Conservation (phyloP, 2,888 invertebrate species). For the Zaprionus obscuricornis region DNA sequence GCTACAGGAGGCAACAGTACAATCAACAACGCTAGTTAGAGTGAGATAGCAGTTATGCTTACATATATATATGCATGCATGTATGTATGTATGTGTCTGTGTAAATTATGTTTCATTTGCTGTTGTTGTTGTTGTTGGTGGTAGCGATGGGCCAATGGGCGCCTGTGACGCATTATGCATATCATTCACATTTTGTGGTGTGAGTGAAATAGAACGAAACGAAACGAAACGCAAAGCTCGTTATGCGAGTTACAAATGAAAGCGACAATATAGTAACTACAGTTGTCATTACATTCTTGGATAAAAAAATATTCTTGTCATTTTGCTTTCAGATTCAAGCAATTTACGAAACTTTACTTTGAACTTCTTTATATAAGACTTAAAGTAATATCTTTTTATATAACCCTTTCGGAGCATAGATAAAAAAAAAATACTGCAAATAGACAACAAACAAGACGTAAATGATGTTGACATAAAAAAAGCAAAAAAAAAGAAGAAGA, state of each 20-base stretch:
- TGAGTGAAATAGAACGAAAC: neutral
- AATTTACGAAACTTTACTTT: too few species aligned
- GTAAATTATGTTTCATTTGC: constrained; percentile 12
- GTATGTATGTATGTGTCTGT: neutral
- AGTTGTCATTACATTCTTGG: too few species aligned
- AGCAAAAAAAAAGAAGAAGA: constrained; percentile 16
- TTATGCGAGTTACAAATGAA: constrained; percentile 2
- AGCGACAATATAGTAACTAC: too few species aligned
- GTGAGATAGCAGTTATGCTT: constrained; percentile 48
- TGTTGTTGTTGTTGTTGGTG: too few species aligned
- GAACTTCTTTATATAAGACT: too few species aligned
- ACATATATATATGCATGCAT: neutral
- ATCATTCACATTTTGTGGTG: constrained; percentile 16
- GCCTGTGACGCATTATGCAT: constrained; percentile 37
- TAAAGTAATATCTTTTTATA: too few species aligned
- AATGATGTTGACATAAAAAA: constrained; percentile 49
- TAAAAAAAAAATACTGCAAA: constrained; percentile 36
- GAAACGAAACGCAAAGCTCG: neutral
- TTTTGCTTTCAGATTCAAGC: too few species aligned
- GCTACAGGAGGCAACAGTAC: neutral
- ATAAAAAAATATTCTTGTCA: too few species aligned
- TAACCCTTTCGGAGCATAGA: neutral
- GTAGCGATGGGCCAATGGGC: too few species aligned
- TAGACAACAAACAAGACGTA: constrained; percentile 45
- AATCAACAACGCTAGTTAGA: too few species aligned